A percentile compares a stretch with the other conserved stretches of the same genome.
These are phyloP conservation scores for Hydropotes inermis DNA, from an alignment of 2,113 vertebrate species.

Conservation along the genomic window DNA sequence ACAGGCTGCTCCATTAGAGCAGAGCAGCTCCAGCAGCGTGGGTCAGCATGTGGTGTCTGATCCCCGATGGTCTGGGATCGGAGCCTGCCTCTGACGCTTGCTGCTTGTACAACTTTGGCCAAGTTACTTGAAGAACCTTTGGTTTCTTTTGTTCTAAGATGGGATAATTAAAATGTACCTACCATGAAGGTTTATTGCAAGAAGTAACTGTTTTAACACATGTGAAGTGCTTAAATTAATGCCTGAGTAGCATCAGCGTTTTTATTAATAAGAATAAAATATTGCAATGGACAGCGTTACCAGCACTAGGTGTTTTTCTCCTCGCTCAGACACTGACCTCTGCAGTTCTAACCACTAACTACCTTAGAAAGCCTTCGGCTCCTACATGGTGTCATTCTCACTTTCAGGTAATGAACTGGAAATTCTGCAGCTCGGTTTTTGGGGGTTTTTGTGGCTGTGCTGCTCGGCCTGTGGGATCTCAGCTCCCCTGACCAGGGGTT, in stretches of 20 bases:
- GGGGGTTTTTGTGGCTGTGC: not conserved
- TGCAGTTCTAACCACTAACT: not conserved
- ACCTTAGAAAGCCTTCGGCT: not conserved
- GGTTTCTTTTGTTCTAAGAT: not conserved
- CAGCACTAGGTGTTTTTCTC: not conserved
- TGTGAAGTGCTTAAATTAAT: not conserved
- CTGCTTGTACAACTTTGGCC: not conserved
- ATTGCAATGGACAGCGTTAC: not conserved
- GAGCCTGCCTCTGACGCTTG: not conserved
- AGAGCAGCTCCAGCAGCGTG: not conserved
- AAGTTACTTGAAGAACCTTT: not conserved
- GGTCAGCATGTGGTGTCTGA: not conserved
- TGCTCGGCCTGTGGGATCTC: not conserved
- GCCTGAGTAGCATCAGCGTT: not conserved
- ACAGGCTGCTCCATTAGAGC: not conserved
- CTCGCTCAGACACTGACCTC: not conserved
- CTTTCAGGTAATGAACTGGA: not conserved
- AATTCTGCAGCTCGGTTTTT: not conserved
- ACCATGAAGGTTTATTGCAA: not conserved
- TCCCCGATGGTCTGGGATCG: not conserved
- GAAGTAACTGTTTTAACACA: not conserved
- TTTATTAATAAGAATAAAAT: not conserved
- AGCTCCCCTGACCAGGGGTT: not conserved
- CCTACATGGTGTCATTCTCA: not conserved
- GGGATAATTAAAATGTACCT: not conserved